These are phyloP conservation scores for Columba livia DNA, from an alignment of 2,113 vertebrate species.

Conservation along the genomic window DNA sequence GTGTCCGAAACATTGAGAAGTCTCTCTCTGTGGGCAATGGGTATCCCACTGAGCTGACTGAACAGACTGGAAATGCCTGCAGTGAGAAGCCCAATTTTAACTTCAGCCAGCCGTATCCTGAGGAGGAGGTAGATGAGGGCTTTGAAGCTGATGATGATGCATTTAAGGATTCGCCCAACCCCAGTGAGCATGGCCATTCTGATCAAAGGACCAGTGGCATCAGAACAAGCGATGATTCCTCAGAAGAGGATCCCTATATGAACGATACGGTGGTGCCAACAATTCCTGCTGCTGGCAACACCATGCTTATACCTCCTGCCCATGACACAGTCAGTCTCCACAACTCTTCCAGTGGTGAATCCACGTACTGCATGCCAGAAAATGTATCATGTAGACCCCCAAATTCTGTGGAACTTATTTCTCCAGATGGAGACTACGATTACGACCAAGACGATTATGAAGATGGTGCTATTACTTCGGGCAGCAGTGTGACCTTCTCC, in stretches of 20 bases:
- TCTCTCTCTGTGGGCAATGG: constrained; percentile 76
- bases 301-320: constrained; percentile 57
- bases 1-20: constrained; percentile 92
- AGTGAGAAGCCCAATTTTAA: constrained; percentile 78
- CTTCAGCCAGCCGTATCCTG: constrained; percentile 82
- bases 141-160: constrained; percentile 93
- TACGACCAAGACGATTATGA: constrained; percentile 91
- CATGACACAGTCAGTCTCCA: constrained; percentile 69
- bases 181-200: constrained; percentile 93
- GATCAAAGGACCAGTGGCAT: constrained; percentile 97
- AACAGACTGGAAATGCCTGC: background rate
- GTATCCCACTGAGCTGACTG: constrained; percentile 40
- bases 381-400: constrained; percentile 72
- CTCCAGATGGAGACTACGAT: constrained; percentile 89
- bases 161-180: constrained; percentile 96
- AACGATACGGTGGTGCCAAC: constrained; percentile 84
- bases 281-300: constrained; percentile 43
- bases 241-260: constrained; percentile 96
- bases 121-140: constrained; percentile 95
- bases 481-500: constrained; percentile 89
- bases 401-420: constrained; percentile 80
- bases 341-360: constrained; percentile 78
- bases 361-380: constrained; percentile 81
- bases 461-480: constrained; percentile 87
- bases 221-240: constrained; percentile 94